Evolutionary conservation across 2,797 vertebrate species (phyloP).

Genomic region (Dermochelys coriacea): DNA sequence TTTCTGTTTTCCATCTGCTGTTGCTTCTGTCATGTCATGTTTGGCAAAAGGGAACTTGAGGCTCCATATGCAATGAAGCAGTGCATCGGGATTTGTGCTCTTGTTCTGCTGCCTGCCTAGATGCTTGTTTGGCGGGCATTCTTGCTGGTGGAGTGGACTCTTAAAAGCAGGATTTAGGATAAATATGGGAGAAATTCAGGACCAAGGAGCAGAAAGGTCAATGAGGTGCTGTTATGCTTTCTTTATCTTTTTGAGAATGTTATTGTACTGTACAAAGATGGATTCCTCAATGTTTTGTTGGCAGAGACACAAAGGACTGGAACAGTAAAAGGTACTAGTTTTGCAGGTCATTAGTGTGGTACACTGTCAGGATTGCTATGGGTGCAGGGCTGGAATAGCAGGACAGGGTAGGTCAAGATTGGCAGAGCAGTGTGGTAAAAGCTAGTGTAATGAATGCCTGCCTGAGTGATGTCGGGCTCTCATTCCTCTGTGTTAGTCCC

Average conservation of each 20-base stretch:
- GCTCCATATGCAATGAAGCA: neutral
- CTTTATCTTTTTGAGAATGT: neutral
- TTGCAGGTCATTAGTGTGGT: neutral
- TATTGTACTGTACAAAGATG: neutral
- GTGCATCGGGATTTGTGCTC: neutral
- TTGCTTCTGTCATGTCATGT: neutral
- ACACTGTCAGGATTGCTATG: neutral
- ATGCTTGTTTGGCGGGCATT: neutral
- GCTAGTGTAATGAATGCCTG: neutral
- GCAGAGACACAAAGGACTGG: neutral
- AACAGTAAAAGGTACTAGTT: neutral
- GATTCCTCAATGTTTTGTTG: neutral
- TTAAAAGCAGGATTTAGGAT: neutral
- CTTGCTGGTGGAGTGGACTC: neutral
- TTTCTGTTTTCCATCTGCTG: neutral
- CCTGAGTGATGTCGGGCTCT: neutral
- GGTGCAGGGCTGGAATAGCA: neutral
- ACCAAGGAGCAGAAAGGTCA: neutral
- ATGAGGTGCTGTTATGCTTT: neutral
- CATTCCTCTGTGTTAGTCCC: neutral
- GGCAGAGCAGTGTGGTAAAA: neutral
- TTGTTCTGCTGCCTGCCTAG: neutral
- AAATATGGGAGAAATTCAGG: neutral
- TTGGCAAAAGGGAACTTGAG: neutral
- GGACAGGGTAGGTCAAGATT: neutral